phyloP scores from a whole-genome alignment of 1,140 invertebrate genomes.

The Ostrea edulis region DNA sequence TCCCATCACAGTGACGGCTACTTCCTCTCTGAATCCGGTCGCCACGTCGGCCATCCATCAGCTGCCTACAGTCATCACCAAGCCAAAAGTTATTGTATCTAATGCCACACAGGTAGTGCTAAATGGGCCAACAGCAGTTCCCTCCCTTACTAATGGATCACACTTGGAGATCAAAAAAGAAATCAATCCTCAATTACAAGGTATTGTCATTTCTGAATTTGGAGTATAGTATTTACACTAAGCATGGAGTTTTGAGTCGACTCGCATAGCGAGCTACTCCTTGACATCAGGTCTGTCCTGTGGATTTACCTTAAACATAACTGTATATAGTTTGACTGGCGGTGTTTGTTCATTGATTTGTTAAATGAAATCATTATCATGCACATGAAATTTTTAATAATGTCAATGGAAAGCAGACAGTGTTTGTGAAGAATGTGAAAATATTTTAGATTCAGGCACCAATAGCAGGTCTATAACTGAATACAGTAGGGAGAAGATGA shows the following conservation, averaged over 20 bases:
- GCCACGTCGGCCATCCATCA: slow-evolving; percentile 70
- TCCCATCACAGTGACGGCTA: slow-evolving; percentile 67
- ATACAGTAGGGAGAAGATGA: no score
- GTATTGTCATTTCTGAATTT: neutral
- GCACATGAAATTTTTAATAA: neutral
- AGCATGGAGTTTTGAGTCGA: no score
- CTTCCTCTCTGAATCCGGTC: slow-evolving; percentile 38
- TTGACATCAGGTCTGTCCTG: no score
- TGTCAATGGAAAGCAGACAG: neutral
- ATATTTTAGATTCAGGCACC: no score
- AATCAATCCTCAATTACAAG: slow-evolving; percentile 59
- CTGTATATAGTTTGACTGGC: no score
- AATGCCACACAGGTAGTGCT: slow-evolving; percentile 71
- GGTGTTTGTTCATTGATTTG: no score
- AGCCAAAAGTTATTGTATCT: slow-evolving; percentile 75
- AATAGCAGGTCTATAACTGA: no score
- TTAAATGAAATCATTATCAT: no score
- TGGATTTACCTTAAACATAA: no score
- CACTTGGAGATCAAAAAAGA: slow-evolving; percentile 75
- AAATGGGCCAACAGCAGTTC: slow-evolving; percentile 69
- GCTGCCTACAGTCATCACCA: slow-evolving; percentile 77
- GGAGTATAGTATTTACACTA: no score
- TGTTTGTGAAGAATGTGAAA: no score
- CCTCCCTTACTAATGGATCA: slow-evolving; percentile 72
- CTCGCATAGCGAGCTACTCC: no score